A percentile compares a stretch with the other conserved stretches of the same genome.
Conservation (phyloP, 1,140 invertebrate genomes). For the Conopomorpha cramerella region DNA sequence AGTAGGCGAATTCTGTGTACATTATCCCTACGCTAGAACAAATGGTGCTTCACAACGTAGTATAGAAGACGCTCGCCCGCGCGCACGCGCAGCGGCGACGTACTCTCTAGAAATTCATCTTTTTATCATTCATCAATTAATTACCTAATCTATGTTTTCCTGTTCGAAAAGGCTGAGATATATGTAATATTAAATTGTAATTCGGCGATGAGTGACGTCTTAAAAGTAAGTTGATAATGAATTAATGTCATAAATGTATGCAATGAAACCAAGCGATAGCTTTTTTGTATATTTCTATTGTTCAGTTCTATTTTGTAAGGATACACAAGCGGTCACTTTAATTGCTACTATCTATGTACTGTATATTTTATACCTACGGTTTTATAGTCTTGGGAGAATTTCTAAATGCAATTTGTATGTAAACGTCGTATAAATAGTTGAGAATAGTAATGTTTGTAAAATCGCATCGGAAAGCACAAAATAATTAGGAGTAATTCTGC, state of each 20-base stretch:
- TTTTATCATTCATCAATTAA: constrained; percentile 39
- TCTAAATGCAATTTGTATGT: too few species aligned
- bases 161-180: constrained; percentile 57
- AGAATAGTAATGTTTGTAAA: too few species aligned
- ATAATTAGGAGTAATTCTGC: too few species aligned
- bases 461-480: too few species aligned
- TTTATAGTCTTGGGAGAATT: too few species aligned
- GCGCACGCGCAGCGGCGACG: constrained; percentile 14
- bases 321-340: constrained; percentile 40
- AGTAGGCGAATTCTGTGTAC: constrained; percentile 50
- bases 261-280: constrained; percentile 37
- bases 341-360: constrained; percentile 34
- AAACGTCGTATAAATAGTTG: too few species aligned
- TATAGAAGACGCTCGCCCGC: constrained; percentile 6
- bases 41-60: constrained; percentile 58
- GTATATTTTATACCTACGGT: constrained; percentile 46
- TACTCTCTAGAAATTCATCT: constrained; percentile 21
- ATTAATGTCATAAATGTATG: constrained; percentile 15
- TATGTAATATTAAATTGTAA: constrained; percentile 9
- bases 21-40: constrained; percentile 59
- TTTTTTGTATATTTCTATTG: constrained; percentile 56
- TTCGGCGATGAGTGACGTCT: too few species aligned
- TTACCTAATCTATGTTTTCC: constrained; percentile 53
- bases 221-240: background rate
- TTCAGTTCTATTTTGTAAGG: too few species aligned